Conservation (phyloP, 2,797 vertebrate species). For the Buphagus erythrorhynchus region DNA sequence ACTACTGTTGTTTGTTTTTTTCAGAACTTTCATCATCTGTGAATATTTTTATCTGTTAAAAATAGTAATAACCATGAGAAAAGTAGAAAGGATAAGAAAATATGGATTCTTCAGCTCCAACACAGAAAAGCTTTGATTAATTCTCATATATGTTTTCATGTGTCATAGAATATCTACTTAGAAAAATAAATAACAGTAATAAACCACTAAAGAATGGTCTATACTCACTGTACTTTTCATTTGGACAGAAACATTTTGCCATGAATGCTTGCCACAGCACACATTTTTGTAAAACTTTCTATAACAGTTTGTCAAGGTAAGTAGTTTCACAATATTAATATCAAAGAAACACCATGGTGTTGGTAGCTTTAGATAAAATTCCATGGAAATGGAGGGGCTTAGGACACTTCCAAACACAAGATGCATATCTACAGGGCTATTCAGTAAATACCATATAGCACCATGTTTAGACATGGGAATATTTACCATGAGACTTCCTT, state of each 20-base stretch:
- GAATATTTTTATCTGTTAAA: neutral
- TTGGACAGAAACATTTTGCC: neutral
- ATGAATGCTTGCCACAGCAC: neutral
- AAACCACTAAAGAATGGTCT: neutral
- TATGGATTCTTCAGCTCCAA: neutral
- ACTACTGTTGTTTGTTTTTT: neutral
- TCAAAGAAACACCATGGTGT: neutral
- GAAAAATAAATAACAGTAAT: neutral
- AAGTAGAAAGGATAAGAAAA: neutral
- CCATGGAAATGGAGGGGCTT: neutral
- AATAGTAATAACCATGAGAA: neutral
- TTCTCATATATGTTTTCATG: neutral
- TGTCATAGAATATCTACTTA: neutral
- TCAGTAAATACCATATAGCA: neutral
- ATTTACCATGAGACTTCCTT: neutral
- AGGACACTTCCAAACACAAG: neutral
- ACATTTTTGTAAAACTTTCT: neutral
- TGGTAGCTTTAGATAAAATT: neutral
- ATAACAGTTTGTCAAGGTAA: neutral
- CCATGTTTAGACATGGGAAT: neutral
- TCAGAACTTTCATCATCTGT: neutral
- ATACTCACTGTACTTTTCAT: neutral
- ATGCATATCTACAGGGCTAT: neutral
- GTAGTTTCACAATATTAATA: neutral
- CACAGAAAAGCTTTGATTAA: neutral